These are phyloP conservation scores for Stratiomys singularior DNA, from an alignment of 2,888 invertebrate species.

Conservation along the genomic window DNA sequence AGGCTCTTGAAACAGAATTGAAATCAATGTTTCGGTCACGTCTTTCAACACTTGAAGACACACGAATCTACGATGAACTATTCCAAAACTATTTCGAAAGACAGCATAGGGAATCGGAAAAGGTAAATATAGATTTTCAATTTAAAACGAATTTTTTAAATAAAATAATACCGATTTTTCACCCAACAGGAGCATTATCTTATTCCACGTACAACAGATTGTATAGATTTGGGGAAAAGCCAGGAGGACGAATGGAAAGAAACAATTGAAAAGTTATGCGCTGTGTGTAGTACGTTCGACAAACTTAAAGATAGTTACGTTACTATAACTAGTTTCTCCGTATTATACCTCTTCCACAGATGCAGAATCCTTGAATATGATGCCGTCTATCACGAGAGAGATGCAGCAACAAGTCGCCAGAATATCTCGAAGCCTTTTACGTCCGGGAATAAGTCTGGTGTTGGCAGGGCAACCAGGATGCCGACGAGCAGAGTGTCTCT, in stretches of 20 bases:
- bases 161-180: background rate
- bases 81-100: conserved; percentile 68
- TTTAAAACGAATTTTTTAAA: background rate
- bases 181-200: conserved; percentile 61
- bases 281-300: conserved; percentile 69
- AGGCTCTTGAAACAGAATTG: conserved; percentile 82
- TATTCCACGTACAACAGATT: conserved; percentile 56
- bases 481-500: conserved; percentile 82
- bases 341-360: conserved; percentile 65
- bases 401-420: conserved; percentile 73
- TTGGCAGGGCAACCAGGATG: conserved; percentile 80
- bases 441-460: conserved; percentile 65
- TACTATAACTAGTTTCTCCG: no score
- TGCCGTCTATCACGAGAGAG: conserved; percentile 74
- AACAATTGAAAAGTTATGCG: conserved; percentile 72
- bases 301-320: no score
- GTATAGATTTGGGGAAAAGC: conserved; percentile 61
- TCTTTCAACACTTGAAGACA: conserved; percentile 74
- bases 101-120: conserved; percentile 54
- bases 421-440: conserved; percentile 72
- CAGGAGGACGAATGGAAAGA: conserved; percentile 72
- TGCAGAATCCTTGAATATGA: conserved; percentile 73
- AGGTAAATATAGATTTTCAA: background rate
- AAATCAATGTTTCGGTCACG: conserved; percentile 79
- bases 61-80: conserved; percentile 73